A percentile compares a stretch with the other conserved stretches of the same genome.
These are phyloP conservation scores for Scartelaos histophorus DNA, from an alignment of 2,113 vertebrate genomes.

Conservation along the genomic window DNA sequence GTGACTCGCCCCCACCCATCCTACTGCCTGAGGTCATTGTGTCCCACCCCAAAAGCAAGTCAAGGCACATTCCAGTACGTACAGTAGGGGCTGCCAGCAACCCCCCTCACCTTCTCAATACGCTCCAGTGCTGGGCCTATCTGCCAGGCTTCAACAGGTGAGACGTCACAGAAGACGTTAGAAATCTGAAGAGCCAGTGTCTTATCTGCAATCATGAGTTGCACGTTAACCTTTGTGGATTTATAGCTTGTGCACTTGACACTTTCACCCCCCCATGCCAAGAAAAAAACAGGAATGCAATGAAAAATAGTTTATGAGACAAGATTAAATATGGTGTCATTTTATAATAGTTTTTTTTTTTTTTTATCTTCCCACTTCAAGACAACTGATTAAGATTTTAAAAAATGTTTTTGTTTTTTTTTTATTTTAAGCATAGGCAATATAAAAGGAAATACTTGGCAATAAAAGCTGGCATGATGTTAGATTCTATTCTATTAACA, in stretches of 20 bases:
- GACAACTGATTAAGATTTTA: neutral
- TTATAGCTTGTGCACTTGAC: constrained; percentile 51
- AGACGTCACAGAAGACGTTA: constrained; percentile 50
- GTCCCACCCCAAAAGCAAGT: constrained; percentile 83
- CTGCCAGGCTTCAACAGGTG: constrained; percentile 70
- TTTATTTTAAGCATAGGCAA: neutral
- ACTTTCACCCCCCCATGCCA: constrained; percentile 57
- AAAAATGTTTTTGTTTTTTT: too few species aligned
- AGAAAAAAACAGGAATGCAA: constrained; percentile 23
- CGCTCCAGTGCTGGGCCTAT: constrained; percentile 17
- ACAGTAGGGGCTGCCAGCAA: constrained; percentile 74
- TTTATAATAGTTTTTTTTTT: too few species aligned
- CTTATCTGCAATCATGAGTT: constrained; percentile 28
- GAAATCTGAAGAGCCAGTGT: constrained; percentile 32
- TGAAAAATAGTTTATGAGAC: constrained; percentile 1
- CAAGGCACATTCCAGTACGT: constrained; percentile 77
- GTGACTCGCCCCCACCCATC: constrained; percentile 77
- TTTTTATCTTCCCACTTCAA: too few species aligned
- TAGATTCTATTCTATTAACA: constrained; percentile 27
- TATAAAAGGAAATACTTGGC: neutral
- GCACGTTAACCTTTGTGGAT: constrained; percentile 52
- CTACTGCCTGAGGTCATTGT: constrained; percentile 80
- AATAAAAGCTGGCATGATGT: neutral
- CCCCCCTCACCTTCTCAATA: constrained; percentile 42
- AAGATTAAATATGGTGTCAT: constrained; percentile 41